Evolutionary conservation across 2,113 vertebrate species (phyloP).

Genomic region (Fregetta grallaria): DNA sequence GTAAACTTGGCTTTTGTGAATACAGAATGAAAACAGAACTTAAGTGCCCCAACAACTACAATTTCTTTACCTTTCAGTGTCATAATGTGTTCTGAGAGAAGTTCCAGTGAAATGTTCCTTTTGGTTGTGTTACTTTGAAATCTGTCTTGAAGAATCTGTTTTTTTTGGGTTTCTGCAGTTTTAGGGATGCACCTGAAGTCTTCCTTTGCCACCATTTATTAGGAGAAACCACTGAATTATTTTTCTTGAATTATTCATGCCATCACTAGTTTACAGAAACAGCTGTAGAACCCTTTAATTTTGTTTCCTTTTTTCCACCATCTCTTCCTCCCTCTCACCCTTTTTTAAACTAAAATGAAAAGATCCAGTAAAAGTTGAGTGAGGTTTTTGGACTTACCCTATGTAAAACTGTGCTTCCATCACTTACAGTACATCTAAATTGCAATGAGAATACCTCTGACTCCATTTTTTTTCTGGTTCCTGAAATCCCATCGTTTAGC

Average conservation of each 20-base stretch:
- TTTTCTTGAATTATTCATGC: neutral
- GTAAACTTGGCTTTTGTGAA: neutral
- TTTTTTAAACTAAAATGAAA: neutral
- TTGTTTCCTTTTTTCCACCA: neutral
- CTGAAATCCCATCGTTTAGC: neutral
- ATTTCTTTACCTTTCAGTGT: neutral
- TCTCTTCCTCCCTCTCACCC: neutral
- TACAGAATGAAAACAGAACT: neutral
- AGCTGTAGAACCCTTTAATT: neutral
- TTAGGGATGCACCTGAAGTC: neutral
- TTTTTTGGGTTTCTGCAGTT: neutral
- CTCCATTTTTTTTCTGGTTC: neutral
- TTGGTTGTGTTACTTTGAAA: neutral
- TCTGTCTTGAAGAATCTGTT: neutral
- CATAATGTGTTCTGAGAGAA: neutral
- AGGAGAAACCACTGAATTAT: neutral
- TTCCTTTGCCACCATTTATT: neutral
- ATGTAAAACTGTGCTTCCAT: neutral
- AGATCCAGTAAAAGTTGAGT: neutral
- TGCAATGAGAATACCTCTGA: neutral
- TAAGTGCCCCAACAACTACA: neutral
- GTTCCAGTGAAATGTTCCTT: neutral
- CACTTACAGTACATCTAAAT: neutral
- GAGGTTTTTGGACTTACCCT: neutral
- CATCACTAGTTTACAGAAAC: neutral